Evolutionary conservation across 2,888 invertebrate genomes (phyloP), one percentile per base, ranked within the genome.

Genomic region (Drosophila parthenogenetica): DNA sequence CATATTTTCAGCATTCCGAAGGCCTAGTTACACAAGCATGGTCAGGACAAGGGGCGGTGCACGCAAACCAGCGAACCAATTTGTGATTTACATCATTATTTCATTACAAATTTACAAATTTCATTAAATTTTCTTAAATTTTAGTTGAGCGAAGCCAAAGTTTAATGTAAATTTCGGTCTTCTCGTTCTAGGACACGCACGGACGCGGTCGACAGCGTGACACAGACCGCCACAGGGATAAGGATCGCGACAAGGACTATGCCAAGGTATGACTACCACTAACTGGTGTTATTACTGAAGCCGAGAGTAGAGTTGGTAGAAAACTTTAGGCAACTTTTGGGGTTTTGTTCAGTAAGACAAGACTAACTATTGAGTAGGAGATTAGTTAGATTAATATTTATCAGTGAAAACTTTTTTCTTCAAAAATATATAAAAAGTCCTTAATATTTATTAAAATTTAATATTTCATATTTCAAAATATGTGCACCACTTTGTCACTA

Each of bases 191-290:
- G 78, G 81, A 78, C 25, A 29, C 57, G 51, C 59, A 62, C 32
- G 69, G 19, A 25, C 81, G 83, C 13, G 69, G 59, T 11, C 59
- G 54, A 3, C 71, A 76, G 25, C 72, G 77, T 13, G 76, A 79
- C 17, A n/a, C 51, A 11, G 76, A 79, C 11, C 79, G 75, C 14
- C 49, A 35, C 55, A 75, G 46, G 48, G 76, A 75, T 3, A 76
- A 76, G 57, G 79, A 79, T 2, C 73, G 77, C 4, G 82, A 73
- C 29, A 82, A 71, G 48, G 83, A 88, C 11, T 39, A 80, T 22
- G 70, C 54, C 50, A 87, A 75, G 79, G 81, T 83, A 48, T 10
- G 22, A n/a, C 5, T 5, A 8, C 8, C 14, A 39, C 14, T 14
- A 40, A n/a, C n/a, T n/a, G n/a, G n/a, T 40, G 13, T 39, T 7